Percentiles rank a stretch among this genome's conserved stretches.
These are phyloP conservation scores for Rhopalosiphum padi DNA, from an alignment of 1,140 invertebrate species.

Conservation along the genomic window DNA sequence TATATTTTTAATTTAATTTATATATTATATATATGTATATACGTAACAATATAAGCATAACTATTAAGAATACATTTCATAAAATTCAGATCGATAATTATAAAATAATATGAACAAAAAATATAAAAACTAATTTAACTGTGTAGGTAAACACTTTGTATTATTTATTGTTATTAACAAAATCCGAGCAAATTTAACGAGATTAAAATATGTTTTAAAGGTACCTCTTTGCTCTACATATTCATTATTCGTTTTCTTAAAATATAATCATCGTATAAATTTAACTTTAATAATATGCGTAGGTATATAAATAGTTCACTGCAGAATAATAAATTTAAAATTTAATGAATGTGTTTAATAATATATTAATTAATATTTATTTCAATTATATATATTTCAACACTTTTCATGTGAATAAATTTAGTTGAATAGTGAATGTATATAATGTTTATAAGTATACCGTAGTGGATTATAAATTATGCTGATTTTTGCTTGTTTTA, in stretches of 20 bases:
- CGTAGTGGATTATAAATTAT: not conserved
- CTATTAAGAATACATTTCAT: not conserved
- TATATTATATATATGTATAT: no score
- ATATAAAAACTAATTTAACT: not conserved
- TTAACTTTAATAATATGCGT: not conserved
- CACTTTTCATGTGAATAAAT: not conserved
- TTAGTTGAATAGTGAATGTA: not conserved
- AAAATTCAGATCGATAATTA: not conserved
- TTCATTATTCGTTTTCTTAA: not conserved
- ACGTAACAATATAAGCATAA: not conserved
- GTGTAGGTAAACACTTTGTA: not conserved
- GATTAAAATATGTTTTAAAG: not conserved
- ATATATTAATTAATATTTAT: slow-evolving; percentile 10
- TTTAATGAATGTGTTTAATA: not conserved
- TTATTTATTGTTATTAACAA: not conserved
- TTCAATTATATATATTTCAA: slow-evolving; percentile 1
- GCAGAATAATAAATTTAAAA: not conserved
- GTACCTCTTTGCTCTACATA: not conserved
- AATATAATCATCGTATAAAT: not conserved
- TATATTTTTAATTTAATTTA: no score
- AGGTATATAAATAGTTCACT: not conserved
- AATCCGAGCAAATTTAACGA: not conserved
- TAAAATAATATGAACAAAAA: not conserved
- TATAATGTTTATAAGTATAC: not conserved
- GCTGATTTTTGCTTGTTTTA: not conserved